Percentiles rank a stretch among this genome's conserved stretches.
Evolutionary conservation across 2,113 vertebrate species (phyloP).

Genomic region (Hoplias malabaricus): DNA sequence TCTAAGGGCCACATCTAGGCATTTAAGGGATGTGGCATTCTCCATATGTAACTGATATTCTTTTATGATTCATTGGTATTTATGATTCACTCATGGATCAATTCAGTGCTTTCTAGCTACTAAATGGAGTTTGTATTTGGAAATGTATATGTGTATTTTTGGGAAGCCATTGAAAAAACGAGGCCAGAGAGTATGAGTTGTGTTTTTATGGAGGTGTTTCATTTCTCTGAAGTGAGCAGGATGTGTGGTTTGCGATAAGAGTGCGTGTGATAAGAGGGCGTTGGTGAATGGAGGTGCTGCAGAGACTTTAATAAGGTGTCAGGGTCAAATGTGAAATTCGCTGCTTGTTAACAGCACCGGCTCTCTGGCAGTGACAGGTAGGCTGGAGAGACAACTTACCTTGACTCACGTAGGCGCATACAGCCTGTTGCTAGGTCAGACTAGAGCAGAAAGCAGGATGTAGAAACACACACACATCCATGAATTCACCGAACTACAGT

Average conservation of each 20-base stretch:
- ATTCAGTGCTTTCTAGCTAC: neutral
- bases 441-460: constrained; percentile 1
- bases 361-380: constrained; percentile 3
- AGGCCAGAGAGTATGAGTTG: neutral
- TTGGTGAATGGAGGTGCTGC: constrained; percentile 19
- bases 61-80: neutral
- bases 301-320: constrained; percentile 36
- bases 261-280: neutral
- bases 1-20: neutral
- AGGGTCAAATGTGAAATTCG: constrained; percentile 21
- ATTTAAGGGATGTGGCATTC: no score
- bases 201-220: neutral
- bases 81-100: neutral
- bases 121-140: neutral
- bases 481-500: neutral
- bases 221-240: neutral
- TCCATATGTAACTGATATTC: neutral
- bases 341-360: constrained; percentile 24
- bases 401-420: constrained; percentile 27
- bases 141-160: neutral
- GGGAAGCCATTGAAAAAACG: constrained; percentile 2
- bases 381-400: constrained; percentile 30
- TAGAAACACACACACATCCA: neutral
- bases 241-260: neutral
- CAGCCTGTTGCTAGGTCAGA: constrained; percentile 31